Conservation (phyloP, 2,113 vertebrate species). For the Brachyhypopomus gauderio region DNA sequence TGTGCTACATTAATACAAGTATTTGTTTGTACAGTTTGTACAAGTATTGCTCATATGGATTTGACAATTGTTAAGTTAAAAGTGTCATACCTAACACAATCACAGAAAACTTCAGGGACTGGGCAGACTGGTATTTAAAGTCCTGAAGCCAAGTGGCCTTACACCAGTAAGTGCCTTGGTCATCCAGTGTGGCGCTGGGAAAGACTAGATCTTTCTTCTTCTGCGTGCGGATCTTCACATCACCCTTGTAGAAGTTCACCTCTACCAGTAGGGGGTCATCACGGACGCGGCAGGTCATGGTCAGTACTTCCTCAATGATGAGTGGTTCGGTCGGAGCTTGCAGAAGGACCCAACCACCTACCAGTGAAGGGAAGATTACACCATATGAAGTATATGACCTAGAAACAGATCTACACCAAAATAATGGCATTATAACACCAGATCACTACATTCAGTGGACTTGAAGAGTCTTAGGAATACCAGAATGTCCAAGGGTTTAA, state of each 20-base stretch:
- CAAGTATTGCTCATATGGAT: too few relatives aligned
- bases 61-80: background rate
- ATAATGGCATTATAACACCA: background rate
- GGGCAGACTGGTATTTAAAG: constrained; percentile 18
- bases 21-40: too few relatives aligned
- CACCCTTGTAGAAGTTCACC: constrained; percentile 67
- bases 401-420: too few relatives aligned
- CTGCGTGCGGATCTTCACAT: constrained; percentile 53
- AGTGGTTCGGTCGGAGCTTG: constrained; percentile 22
- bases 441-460: background rate
- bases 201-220: constrained; percentile 36
- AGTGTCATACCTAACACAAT: constrained; percentile 64
- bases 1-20: too few relatives aligned
- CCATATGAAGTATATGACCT: too few relatives aligned
- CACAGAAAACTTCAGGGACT: constrained; percentile 50
- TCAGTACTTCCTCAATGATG: constrained; percentile 53
- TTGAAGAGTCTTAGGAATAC: too few relatives aligned
- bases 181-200: constrained; percentile 40
- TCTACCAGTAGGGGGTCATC: constrained; percentile 9
- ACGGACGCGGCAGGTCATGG: constrained; percentile 61
- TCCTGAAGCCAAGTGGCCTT: constrained; percentile 62
- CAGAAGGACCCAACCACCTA: constrained; percentile 69
- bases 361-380: background rate
- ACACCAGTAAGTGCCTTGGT: constrained; percentile 68
- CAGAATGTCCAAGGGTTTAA: too few relatives aligned